A percentile compares a stretch with the other conserved stretches of the same genome.
Conservation (phyloP, 2,888 invertebrate species). For the Andrena trimmerana region DNA sequence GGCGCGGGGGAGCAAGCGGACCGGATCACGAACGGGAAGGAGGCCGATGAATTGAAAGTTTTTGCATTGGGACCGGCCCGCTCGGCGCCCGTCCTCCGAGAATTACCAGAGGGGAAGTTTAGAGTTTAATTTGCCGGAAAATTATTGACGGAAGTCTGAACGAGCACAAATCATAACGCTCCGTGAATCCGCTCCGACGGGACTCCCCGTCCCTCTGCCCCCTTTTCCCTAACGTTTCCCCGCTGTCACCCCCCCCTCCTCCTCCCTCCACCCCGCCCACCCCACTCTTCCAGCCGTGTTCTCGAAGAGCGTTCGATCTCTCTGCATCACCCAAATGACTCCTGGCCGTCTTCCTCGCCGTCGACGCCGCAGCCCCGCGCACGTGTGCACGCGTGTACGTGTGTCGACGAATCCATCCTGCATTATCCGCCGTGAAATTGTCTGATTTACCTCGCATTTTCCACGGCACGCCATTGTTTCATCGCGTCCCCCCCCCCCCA, state of each 20-base stretch:
- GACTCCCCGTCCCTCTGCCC: conserved; percentile 28
- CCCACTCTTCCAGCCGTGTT: neutral
- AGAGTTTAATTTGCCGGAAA: conserved; percentile 83
- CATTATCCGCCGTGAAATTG: conserved; percentile 80
- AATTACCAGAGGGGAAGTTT: conserved; percentile 77
- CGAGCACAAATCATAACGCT: conserved; percentile 83
- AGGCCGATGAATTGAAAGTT: conserved; percentile 63
- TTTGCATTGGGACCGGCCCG: conserved; percentile 49
- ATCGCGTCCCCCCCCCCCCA: conserved; percentile 58
- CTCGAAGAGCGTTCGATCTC: conserved; percentile 59
- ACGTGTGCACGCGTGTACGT: conserved; percentile 11
- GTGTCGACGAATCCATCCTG: conserved; percentile 60
- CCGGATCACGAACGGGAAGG: conserved; percentile 16
- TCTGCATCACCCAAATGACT: conserved; percentile 71
- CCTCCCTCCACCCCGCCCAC: no score
- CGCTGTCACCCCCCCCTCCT: neutral
- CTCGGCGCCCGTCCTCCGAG: conserved; percentile 54
- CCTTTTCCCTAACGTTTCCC: conserved; percentile 22
- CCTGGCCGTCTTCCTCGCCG: conserved; percentile 40
- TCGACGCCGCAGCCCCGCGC: conserved; percentile 4
- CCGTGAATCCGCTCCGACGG: conserved; percentile 78
- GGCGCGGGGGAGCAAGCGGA: conserved; percentile 16
- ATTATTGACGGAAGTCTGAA: conserved; percentile 83
- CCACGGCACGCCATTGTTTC: conserved; percentile 75
- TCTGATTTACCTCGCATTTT: conserved; percentile 79